Evolutionary conservation across 2,888 invertebrate genomes (phyloP), one percentile per base, ranked within the genome.

Genomic region (Nomada flava): DNA sequence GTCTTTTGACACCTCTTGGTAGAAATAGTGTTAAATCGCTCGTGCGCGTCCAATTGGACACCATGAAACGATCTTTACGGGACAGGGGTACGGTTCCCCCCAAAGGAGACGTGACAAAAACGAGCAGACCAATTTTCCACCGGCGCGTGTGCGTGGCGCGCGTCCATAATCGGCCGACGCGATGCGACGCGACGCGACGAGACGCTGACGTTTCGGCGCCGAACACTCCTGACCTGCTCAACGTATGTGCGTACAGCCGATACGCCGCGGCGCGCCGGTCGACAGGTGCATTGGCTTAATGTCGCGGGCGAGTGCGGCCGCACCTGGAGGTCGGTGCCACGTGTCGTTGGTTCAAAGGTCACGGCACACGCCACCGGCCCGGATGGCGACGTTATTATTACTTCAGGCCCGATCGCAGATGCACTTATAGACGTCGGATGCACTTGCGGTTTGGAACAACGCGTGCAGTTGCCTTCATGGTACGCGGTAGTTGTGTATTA

Each of bases 271-370:
- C 55, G 68, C 53, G 57, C 13, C 59, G 53, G 53, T 53, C 52
- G 65, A 44, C 77, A 83, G 75, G 77, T 83, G 70, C 50, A 70
- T 72, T 50, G 59, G 71, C 59, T 60, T 63, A 36, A 59, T 13
- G 47, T 63, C 47, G 72, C 65, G 52, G 47, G 36, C 64, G 23
- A 79, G 77, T 86, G 71, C 76, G n/a, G 53, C 52, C 60, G 78
- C 83, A 87, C 85, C 81, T 83, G 80, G 67, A 65, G 67, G 71
- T 71, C 74, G 68, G 50, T 68, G 74, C 76, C 86, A 83, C 87
- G 80, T 85, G 86, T 20, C 83, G 57, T 59, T 23, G 80, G 75
- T 83, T 81, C 80, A 86, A 80, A 87, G 87, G 83, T 86, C 87
- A 77, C 53, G 76, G 72, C 74, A 87, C 83, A 76, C 74, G 78